Percentiles rank a stretch among this genome's conserved stretches.
Conservation (phyloP, 2,888 invertebrate species). For the Acrobasis suavella region DNA sequence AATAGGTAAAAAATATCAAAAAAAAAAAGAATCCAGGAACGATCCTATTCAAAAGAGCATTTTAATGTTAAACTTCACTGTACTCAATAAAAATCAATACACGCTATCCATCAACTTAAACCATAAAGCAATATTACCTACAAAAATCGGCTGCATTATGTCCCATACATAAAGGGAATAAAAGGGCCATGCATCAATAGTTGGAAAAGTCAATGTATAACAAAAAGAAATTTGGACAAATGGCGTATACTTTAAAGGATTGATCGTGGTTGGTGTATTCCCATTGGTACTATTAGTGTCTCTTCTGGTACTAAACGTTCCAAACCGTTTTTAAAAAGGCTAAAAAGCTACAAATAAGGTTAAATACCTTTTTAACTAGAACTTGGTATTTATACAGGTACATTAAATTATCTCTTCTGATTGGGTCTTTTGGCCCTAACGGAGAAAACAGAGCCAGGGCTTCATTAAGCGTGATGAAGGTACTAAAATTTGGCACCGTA, state of each 20-base stretch:
- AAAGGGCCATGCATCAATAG: conserved; percentile 11
- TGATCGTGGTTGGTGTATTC: background rate
- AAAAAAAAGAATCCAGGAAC: no score
- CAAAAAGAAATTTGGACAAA: conserved; percentile 18
- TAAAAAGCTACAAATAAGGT: no score
- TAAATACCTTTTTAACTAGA: background rate
- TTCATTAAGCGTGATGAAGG: no score
- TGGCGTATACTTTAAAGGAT: conserved; percentile 17
- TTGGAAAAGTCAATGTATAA: conserved; percentile 13
- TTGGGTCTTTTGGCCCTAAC: no score
- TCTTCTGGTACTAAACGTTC: no score
- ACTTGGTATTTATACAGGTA: no score
- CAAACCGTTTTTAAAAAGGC: no score
- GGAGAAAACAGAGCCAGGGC: no score
- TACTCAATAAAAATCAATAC: background rate
- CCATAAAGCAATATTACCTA: background rate
- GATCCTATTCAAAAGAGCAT: no score
- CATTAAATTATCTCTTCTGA: no score
- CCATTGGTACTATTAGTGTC: background rate
- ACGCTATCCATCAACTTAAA: background rate
- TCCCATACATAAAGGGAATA: background rate
- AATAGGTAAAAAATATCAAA: no score
- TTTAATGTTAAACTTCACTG: background rate
- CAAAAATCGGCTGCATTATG: background rate
- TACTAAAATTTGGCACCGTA: no score